Base-by-base conservation (phyloP, 2,113 vertebrate genomes). In the Periophthalmodon schlosseri region DNA sequence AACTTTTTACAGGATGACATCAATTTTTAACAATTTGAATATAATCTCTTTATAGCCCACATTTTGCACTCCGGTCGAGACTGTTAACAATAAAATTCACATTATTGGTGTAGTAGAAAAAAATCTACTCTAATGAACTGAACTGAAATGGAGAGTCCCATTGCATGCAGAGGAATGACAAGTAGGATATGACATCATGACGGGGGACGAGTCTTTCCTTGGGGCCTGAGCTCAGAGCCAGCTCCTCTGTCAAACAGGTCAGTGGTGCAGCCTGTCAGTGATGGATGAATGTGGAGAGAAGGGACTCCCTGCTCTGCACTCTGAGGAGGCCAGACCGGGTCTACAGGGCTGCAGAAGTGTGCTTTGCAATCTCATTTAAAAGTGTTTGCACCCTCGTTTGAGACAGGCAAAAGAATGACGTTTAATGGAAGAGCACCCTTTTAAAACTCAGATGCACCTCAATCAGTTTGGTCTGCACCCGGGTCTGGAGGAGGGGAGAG, bases 171-270 rank as follows among this genome's bases (percentile, higher is more conserved):
- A 73, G 49, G 80, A 85, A 70, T 72, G n/a, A 80, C 87, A 90
- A 76, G 74, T 74, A 89, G 89, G 88, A 92, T 87, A 79, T 91
- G 28, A 92, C 86, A 90, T 90, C 73, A 82, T 79, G 68, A 76
- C 75, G 80, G 83, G 83, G 83, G 72, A 81, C 76, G 79, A 72
- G 50, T 75, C 56, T 56, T 60, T 79, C 63, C 77, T 81, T 66
- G 49, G 68, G 82, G 66, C 74, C 47, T 44, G 52, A 20, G 21
- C 56, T 72, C 73, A 71, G 72, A 72, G 50, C 5, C 8, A 34
- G 24, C 70, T 61, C 77, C 76, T 79, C 0, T 12, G 75, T 84
- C 77, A 77, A 71, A 15, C 75, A 76, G 80, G 86, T 87, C 84
- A 81, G 52, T 75, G 74, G 74, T 76, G 79, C 73, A 78, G 49